Conservation (phyloP, 2,113 vertebrate species). For the Takifugu flavidus region DNA sequence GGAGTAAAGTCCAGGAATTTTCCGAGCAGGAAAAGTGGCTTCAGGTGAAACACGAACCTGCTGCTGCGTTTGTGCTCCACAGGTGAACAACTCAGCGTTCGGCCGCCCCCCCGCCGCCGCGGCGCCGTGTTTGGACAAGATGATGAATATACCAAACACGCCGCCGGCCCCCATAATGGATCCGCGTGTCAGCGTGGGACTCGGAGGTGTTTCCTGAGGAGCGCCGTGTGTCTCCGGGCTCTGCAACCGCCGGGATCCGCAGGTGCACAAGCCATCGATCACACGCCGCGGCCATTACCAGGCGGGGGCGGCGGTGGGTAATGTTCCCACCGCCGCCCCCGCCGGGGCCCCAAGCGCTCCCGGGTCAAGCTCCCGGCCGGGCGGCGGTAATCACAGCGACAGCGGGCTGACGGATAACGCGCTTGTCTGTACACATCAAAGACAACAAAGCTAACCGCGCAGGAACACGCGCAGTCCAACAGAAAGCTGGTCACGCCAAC, state of each 20-base stretch:
- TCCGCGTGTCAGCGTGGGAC: slow-evolving; percentile 53
- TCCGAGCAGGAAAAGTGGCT: too few relatives aligned
- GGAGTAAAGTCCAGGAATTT: too few relatives aligned
- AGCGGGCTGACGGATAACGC: slow-evolving; percentile 55
- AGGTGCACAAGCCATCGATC: slow-evolving; percentile 70
- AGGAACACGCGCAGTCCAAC: too few relatives aligned
- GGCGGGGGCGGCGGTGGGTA: slow-evolving; percentile 59
- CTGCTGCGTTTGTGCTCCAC: neutral
- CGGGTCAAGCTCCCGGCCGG: slow-evolving; percentile 61
- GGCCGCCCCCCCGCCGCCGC: neutral
- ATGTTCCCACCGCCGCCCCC: slow-evolving; percentile 54
- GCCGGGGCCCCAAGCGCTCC: slow-evolving; percentile 47
- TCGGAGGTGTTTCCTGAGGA: slow-evolving; percentile 54
- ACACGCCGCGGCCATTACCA: slow-evolving; percentile 56
- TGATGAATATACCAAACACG: slow-evolving; percentile 49
- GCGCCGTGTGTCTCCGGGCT: slow-evolving; percentile 47
- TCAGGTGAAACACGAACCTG: too few relatives aligned
- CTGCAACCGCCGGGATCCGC: slow-evolving; percentile 55
- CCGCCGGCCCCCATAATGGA: slow-evolving; percentile 49
- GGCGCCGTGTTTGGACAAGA: slow-evolving; percentile 29
- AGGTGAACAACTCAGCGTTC: neutral
- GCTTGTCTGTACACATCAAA: slow-evolving; percentile 33
- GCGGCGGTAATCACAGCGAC: slow-evolving; percentile 56
- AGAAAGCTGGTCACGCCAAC: neutral
- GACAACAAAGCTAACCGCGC: neutral